Percentiles rank a stretch among this genome's conserved stretches.
Conservation (phyloP, 30 jellyfish, hydroid and myxozoan genomes). For the Pelagia noctiluca region DNA sequence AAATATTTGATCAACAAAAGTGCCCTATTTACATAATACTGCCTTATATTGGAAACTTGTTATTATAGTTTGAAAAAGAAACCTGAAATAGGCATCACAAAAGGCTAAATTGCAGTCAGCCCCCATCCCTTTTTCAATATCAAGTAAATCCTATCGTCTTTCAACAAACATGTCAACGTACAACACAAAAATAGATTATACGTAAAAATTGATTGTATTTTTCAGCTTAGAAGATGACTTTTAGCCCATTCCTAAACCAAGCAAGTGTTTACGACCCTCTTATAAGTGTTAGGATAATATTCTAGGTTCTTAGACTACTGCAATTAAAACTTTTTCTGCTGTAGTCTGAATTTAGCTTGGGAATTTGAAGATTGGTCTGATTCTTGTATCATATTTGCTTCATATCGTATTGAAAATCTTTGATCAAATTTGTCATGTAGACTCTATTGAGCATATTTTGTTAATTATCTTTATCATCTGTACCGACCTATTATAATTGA, state of each 20-base stretch:
- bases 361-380: constrained; percentile 45
- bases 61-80: too few relatives aligned
- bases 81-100: too few relatives aligned
- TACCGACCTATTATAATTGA: constrained; percentile 12
- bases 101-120: too few relatives aligned
- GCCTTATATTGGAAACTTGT: too few relatives aligned
- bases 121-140: too few relatives aligned
- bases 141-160: too few relatives aligned
- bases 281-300: not conserved
- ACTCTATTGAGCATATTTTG: constrained; percentile 18
- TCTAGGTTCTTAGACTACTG: constrained; percentile 13
- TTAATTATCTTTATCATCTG: constrained; percentile 25
- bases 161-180: too few relatives aligned
- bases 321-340: constrained; percentile 37
- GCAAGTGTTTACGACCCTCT: not conserved
- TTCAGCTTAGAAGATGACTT: not conserved
- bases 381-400: constrained; percentile 27
- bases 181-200: too few relatives aligned
- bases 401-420: not conserved
- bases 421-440: constrained; percentile 3
- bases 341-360: constrained; percentile 38
- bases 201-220: too few relatives aligned
- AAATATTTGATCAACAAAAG: too few relatives aligned
- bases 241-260: not conserved
- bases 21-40: too few relatives aligned